Conservation (phyloP, 1,140 invertebrate species). For the Dendrolimus punctatus region DNA sequence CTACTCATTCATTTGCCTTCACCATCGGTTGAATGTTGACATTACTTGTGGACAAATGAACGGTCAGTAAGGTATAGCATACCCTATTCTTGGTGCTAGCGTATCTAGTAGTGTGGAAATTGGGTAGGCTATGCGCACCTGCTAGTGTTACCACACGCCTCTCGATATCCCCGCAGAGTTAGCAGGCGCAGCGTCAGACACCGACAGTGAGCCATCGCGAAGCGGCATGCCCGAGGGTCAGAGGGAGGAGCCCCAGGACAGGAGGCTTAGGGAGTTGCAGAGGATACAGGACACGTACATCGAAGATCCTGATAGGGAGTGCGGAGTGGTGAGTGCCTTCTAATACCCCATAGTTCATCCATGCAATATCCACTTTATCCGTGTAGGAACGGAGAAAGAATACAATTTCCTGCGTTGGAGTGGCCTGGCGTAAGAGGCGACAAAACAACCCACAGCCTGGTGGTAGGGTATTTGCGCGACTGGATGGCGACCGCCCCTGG, state of each 20-base stretch:
- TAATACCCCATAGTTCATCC: not conserved
- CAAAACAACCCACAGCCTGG: no score
- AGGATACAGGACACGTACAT: slow-evolving; percentile 37
- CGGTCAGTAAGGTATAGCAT: no score
- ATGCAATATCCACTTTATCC: no score
- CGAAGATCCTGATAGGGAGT: slow-evolving; percentile 43
- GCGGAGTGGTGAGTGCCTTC: slow-evolving; percentile 39
- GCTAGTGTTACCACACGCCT: not conserved
- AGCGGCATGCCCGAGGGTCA: slow-evolving; percentile 23
- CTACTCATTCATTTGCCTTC: no score
- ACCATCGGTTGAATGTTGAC: no score
- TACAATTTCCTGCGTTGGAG: no score
- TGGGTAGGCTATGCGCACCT: not conserved
- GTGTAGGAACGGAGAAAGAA: no score
- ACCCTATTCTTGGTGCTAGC: no score
- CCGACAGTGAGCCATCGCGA: slow-evolving; percentile 45
- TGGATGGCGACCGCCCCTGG: no score
- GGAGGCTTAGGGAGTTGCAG: slow-evolving; percentile 28
- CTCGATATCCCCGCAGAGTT: slow-evolving; percentile 31
- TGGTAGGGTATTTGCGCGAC: no score
- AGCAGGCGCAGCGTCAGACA: slow-evolving; percentile 52
- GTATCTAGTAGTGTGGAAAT: not conserved
- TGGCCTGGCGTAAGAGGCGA: no score
- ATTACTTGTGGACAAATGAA: no score
- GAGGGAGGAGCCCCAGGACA: slow-evolving; percentile 13